A percentile compares a stretch with the other conserved stretches of the same genome.
phyloP scores from a whole-genome alignment of 2,888 invertebrate genomes.

The Agonum fuliginosum region DNA sequence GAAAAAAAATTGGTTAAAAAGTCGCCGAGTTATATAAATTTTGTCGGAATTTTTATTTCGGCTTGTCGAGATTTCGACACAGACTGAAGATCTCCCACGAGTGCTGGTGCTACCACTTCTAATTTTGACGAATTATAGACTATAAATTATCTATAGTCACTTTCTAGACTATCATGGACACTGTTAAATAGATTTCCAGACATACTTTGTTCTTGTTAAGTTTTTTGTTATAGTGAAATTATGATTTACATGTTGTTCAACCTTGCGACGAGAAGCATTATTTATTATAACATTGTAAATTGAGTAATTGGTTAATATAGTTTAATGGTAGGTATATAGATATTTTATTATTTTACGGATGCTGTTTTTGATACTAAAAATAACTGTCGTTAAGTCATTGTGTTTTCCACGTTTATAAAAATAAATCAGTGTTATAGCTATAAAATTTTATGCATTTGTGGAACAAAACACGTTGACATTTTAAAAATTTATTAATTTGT shows the following conservation, averaged over 20 bases:
- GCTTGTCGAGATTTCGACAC: too few species aligned
- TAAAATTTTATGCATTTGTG: too few species aligned
- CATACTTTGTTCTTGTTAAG: constrained; percentile 21
- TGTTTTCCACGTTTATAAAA: too few species aligned
- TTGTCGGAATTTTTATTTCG: too few species aligned
- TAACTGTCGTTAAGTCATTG: too few species aligned
- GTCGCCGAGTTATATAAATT: too few species aligned
- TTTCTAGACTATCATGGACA: constrained; percentile 39
- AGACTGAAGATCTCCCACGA: not conserved
- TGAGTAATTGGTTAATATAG: not conserved
- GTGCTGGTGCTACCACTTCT: not conserved
- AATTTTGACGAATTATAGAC: constrained; percentile 21
- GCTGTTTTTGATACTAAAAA: not conserved
- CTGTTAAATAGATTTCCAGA: constrained; percentile 19
- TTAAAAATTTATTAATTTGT: too few species aligned
- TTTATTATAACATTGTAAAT: constrained; percentile 4
- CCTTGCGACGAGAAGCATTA: constrained; percentile 16
- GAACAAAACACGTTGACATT: too few species aligned
- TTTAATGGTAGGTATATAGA: not conserved
- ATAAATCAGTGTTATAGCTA: too few species aligned
- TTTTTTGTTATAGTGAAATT: constrained; percentile 33
- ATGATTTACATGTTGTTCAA: constrained; percentile 33
- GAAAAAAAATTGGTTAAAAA: too few species aligned
- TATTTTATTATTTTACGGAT: not conserved
- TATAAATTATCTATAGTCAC: constrained; percentile 5